Base-by-base conservation (phyloP, 2,113 vertebrate genomes). In the Labeo rohita region DNA sequence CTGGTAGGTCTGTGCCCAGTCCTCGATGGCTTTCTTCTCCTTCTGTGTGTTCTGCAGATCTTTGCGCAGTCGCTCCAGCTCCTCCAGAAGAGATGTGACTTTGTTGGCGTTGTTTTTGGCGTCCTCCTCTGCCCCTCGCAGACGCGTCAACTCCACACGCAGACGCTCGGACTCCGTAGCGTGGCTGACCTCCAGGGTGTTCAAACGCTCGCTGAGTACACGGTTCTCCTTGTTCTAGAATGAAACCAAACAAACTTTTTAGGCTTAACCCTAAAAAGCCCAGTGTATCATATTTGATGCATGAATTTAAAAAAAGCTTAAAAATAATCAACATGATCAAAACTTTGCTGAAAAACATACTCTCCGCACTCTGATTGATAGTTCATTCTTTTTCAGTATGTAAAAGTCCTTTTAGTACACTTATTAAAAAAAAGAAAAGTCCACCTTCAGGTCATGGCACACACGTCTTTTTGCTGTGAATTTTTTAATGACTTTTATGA, bases 11-110 rank as follows among this genome's bases (percentile, higher is more conserved):
- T 96, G 93, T 0, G 97, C 96, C 95, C 94, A 88, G 50, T 99
- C 96, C 90, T 99, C 96, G 66, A 99, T 98, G 73, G 91, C 95
- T 90, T 96, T 97, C 93, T 99, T 99, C 93, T 98, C 97, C 3
- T 94, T 93, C 90, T 94, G 97, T 0, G 97, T 98, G 87, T 92
- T 91, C 21, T 93, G 91, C 90, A 99, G 95, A 89, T 99, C 97
- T 91, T 94, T 97, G 52, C 88, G 95, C 61, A 99, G 96, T 85
- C 91, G 95, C 91, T 95, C 94, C 63, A 99, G 95, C 94, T 99
- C 97, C 87, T 98, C 97, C 94, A 96, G 95, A 8, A 99, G 95
- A 73, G 93, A 96, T 2, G 93, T 80, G 36, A 97, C 93, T 7
- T 96, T 95, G 89, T 93, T 97, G 84, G 94, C 93, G 11, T 97